Conservation (phyloP, 2,888 invertebrate genomes). For the Acrobasis repandana region DNA sequence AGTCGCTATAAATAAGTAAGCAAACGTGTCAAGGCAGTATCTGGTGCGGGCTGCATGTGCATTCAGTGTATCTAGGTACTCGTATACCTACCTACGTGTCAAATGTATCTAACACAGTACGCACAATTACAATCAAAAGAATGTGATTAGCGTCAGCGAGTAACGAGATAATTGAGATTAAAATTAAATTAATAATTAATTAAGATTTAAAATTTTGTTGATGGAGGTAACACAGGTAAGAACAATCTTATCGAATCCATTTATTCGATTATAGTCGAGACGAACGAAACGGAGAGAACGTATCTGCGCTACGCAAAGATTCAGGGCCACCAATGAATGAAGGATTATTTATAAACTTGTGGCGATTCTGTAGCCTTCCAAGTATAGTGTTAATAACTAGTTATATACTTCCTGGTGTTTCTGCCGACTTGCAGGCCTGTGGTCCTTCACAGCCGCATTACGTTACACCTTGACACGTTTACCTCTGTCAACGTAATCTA, state of each 20-base stretch:
- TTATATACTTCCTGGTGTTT: slow-evolving; percentile 26
- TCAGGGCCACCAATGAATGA: slow-evolving; percentile 22
- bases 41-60: slow-evolving; percentile 21
- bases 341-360: slow-evolving; percentile 24
- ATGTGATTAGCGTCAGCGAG: background rate
- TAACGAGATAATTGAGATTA: background rate
- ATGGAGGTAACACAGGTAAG: background rate
- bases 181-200: too few relatives aligned
- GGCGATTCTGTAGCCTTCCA: slow-evolving; percentile 21
- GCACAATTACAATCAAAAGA: slow-evolving; percentile 3
- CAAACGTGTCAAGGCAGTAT: slow-evolving; percentile 35
- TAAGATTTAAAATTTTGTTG: slow-evolving; percentile 6
- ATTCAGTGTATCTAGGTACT: too few relatives aligned
- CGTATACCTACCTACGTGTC: too few relatives aligned
- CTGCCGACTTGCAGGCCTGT: slow-evolving; percentile 36
- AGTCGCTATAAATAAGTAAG: slow-evolving; percentile 30
- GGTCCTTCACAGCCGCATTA: slow-evolving; percentile 38
- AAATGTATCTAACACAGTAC: background rate
- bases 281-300: slow-evolving; percentile 19
- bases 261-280: slow-evolving; percentile 7
- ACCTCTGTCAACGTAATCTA: slow-evolving; percentile 56
- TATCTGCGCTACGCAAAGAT: slow-evolving; percentile 20
- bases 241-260: background rate
- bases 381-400: slow-evolving; percentile 13
- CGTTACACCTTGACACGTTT: slow-evolving; percentile 67